phyloP scores from a whole-genome alignment of 2,797 vertebrate species.

The Typhlichthys subterraneus region DNA sequence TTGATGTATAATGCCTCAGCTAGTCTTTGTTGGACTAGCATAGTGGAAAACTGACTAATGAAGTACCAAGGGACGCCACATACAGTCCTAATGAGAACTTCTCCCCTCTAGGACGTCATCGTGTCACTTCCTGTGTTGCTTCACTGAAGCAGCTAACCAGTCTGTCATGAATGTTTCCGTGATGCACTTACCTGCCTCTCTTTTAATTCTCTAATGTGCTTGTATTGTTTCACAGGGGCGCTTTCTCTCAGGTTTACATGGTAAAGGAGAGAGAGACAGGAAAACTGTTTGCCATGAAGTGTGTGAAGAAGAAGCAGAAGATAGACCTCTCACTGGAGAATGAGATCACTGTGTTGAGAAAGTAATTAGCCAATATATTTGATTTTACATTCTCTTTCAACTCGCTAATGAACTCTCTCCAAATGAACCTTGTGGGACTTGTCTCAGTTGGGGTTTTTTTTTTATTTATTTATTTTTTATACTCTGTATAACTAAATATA shows the following conservation, averaged over 20 bases:
- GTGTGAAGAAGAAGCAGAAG: slow-evolving; percentile 92
- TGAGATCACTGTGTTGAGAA: slow-evolving; percentile 91
- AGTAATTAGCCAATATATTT: slow-evolving; percentile 67
- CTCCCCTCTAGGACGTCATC: slow-evolving; percentile 5
- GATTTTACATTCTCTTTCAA: slow-evolving; percentile 9
- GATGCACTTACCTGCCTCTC: neutral
- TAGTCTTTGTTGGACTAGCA: neutral
- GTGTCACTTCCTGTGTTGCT: neutral
- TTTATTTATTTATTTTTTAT: too few species aligned
- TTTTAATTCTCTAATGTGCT: neutral
- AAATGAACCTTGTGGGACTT: too few species aligned
- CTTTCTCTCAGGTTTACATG: slow-evolving; percentile 95
- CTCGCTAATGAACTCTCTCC: too few species aligned
- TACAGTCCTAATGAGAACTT: slow-evolving; percentile 11
- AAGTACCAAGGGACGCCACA: neutral
- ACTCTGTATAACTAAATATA: too few species aligned
- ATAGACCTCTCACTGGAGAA: slow-evolving; percentile 90
- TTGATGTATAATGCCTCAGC: neutral
- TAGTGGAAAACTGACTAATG: slow-evolving; percentile 7
- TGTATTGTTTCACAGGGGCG: slow-evolving; percentile 79
- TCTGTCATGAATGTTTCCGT: neutral
- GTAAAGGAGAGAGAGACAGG: slow-evolving; percentile 93
- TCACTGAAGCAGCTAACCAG: neutral
- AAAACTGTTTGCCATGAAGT: slow-evolving; percentile 92
- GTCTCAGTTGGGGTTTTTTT: too few species aligned